Evolutionary conservation across 2,888 invertebrate species (phyloP).

Genomic region (Pristionchus japonicus): DNA sequence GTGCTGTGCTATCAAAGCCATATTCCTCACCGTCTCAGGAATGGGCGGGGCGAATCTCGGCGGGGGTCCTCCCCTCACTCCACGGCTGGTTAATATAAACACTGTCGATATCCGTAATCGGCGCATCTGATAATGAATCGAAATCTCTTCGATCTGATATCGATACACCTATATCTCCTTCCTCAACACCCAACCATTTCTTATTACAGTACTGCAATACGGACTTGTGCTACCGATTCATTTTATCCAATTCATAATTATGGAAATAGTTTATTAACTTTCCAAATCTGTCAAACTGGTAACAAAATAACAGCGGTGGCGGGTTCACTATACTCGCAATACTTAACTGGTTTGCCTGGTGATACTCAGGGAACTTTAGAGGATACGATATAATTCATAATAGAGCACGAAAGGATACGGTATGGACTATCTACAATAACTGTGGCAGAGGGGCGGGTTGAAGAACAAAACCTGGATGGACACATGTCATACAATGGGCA

Average conservation of each 20-base stretch:
- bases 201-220: neutral
- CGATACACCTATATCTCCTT: too few species aligned
- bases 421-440: neutral
- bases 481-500: conserved; percentile 20
- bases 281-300: conserved; percentile 21
- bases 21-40: neutral
- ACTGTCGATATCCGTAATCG: conserved; percentile 8
- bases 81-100: neutral
- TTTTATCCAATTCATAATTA: neutral
- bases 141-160: too few species aligned
- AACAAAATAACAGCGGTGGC: conserved; percentile 22
- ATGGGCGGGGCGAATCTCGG: neutral
- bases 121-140: conserved; percentile 8
- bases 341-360: neutral
- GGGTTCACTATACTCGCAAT: neutral
- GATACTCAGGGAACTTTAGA: neutral
- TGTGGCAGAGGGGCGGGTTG: neutral
- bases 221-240: neutral
- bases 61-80: neutral
- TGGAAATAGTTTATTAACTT: neutral
- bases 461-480: neutral
- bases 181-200: neutral
- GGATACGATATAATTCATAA: neutral
- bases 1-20: too few species aligned
- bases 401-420: neutral